Percentiles rank a stretch among this genome's conserved stretches.
These are phyloP conservation scores for Dendrocopos noguchii DNA, from an alignment of 2,113 vertebrate species.

Conservation along the genomic window DNA sequence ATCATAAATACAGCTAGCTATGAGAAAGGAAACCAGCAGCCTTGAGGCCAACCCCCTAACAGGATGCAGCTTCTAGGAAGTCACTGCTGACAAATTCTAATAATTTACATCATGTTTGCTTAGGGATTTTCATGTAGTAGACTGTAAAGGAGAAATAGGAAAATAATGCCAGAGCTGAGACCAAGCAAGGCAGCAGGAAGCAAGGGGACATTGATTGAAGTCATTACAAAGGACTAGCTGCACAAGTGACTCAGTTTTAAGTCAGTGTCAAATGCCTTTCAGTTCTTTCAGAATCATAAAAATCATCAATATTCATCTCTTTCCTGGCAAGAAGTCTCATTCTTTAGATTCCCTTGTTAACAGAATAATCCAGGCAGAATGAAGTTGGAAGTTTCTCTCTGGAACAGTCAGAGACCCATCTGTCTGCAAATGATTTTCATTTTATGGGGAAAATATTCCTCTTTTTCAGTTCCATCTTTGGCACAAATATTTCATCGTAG, in stretches of 20 bases:
- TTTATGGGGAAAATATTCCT: not conserved
- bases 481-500: not conserved
- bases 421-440: not conserved
- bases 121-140: not conserved
- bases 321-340: not conserved
- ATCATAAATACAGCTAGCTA: not conserved
- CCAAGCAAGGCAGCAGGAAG: not conserved
- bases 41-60: not conserved
- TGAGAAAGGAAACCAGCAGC: not conserved
- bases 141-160: not conserved
- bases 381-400: constrained; percentile 9
- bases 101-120: not conserved
- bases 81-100: not conserved
- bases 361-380: constrained; percentile 18
- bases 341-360: constrained; percentile 34
- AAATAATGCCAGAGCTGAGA: not conserved
- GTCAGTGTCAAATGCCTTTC: constrained; percentile 21
- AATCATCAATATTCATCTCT: constrained; percentile 25
- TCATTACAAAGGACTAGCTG: not conserved
- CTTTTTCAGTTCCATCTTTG: not conserved
- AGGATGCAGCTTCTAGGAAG: constrained; percentile 3
- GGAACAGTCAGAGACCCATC: not conserved
- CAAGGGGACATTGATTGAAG: not conserved
- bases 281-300: constrained; percentile 10
- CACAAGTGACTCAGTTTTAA: not conserved